phyloP scores from a whole-genome alignment of 2,113 vertebrate genomes.

The Phoenicopterus ruber region DNA sequence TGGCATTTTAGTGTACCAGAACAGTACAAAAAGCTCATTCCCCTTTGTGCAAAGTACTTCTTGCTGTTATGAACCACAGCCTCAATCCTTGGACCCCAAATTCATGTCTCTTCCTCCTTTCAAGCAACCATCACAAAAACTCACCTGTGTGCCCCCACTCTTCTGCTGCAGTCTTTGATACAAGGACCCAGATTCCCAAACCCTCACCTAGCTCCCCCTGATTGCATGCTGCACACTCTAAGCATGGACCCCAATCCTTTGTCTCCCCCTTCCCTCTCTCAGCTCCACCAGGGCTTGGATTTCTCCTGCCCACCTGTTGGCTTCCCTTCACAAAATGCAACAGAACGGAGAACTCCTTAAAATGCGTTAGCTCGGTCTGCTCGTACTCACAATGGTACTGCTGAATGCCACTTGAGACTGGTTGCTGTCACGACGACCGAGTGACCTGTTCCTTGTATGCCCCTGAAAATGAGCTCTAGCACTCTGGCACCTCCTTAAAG shows the following conservation, averaged over 20 bases:
- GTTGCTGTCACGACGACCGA: constrained; percentile 28
- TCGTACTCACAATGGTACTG: constrained; percentile 77
- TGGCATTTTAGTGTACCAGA: not conserved
- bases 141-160: not conserved
- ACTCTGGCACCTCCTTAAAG: constrained; percentile 70
- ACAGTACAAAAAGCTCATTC: not conserved
- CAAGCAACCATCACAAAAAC: not conserved
- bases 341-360: not conserved
- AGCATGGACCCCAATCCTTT: rapidly evolving
- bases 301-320: not conserved
- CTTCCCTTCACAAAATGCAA: not conserved
- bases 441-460: constrained; percentile 51
- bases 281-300: not conserved
- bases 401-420: constrained; percentile 77
- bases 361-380: not conserved
- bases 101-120: not conserved
- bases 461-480: constrained; percentile 60
- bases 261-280: not conserved
- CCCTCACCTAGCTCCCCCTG: no score
- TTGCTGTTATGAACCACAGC: not conserved
- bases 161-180: not conserved
- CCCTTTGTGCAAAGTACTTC: not conserved
- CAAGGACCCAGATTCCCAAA: not conserved
- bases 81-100: not conserved
- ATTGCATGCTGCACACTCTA: not conserved